A percentile compares a stretch with the other conserved stretches of the same genome.
Evolutionary conservation across 2,888 invertebrate genomes (phyloP).

Genomic region (Gari tellinella): DNA sequence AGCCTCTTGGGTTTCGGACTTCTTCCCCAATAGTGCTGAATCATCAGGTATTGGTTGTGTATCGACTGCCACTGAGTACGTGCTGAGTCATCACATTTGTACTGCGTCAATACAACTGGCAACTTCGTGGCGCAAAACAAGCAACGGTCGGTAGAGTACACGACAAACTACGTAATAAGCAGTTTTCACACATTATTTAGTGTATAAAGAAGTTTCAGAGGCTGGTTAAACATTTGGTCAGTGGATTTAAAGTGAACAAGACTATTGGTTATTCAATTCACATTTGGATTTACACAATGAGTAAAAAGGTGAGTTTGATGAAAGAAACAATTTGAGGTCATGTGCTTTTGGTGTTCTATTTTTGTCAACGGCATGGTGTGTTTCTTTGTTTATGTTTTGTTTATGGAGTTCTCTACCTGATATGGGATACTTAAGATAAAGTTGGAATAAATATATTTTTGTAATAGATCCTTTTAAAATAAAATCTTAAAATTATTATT

Average conservation of each 20-base stretch:
- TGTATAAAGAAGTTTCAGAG: slow-evolving; percentile 40
- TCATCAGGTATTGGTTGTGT: slow-evolving; percentile 18
- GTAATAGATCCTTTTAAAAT: too few species aligned
- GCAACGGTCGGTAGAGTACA: slow-evolving; percentile 60
- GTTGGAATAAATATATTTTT: too few species aligned
- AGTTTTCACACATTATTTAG: slow-evolving; percentile 59
- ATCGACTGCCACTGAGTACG: slow-evolving; percentile 45
- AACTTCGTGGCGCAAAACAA: slow-evolving; percentile 68
- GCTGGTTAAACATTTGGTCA: slow-evolving; percentile 27
- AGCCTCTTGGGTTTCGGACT: background rate
- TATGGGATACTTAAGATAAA: too few species aligned
- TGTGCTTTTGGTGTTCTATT: slow-evolving; percentile 35
- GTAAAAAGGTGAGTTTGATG: slow-evolving; percentile 67
- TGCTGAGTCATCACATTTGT: slow-evolving; percentile 69
- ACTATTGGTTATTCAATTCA: too few species aligned
- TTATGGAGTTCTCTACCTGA: slow-evolving; percentile 25
- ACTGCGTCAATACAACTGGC: slow-evolving; percentile 66
- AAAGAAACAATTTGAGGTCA: slow-evolving; percentile 17
- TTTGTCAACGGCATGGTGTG: slow-evolving; percentile 63
- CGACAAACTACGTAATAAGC: slow-evolving; percentile 66
- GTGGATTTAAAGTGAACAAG: slow-evolving; percentile 36
- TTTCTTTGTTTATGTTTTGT: slow-evolving; percentile 79
- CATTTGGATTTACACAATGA: slow-evolving; percentile 53
- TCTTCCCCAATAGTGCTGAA: slow-evolving; percentile 4
- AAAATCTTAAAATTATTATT: too few species aligned